These are phyloP conservation scores for Stenotaenia linearis DNA, from an alignment of 2,888 invertebrate genomes.

Conservation along the genomic window DNA sequence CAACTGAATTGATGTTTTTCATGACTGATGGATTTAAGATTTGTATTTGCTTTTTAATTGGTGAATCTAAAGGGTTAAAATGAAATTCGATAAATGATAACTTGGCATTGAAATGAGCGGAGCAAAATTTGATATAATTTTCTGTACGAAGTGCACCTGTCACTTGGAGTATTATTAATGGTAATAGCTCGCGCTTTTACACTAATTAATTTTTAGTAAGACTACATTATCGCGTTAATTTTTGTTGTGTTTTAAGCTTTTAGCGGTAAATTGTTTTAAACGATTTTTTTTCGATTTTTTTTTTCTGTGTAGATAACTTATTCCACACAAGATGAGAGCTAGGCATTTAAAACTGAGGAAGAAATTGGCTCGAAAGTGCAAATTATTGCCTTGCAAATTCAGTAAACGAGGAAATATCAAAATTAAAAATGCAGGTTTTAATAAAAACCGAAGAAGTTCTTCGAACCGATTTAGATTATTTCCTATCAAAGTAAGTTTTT, in stretches of 20 bases:
- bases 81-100: not conserved
- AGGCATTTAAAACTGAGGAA: conserved; percentile 10
- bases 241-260: not conserved
- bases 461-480: not conserved
- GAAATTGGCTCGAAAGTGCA: conserved; percentile 10
- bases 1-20: not conserved
- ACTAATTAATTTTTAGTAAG: not conserved
- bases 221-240: not conserved
- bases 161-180: not conserved
- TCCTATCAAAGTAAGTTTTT: not conserved
- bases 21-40: not conserved
- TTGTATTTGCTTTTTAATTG: not conserved
- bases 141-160: not conserved
- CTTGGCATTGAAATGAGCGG: too few species aligned
- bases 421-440: not conserved
- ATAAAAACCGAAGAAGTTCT: not conserved
- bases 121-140: not conserved
- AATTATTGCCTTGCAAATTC: not conserved
- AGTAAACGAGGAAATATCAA: not conserved
- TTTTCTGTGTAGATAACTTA: not conserved
- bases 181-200: not conserved
- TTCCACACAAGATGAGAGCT: conserved; percentile 6
- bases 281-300: not conserved
- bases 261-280: not conserved
- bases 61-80: not conserved